Base-by-base conservation (phyloP, 2,797 vertebrate species). In the Aselliscus stoliczkanus region DNA sequence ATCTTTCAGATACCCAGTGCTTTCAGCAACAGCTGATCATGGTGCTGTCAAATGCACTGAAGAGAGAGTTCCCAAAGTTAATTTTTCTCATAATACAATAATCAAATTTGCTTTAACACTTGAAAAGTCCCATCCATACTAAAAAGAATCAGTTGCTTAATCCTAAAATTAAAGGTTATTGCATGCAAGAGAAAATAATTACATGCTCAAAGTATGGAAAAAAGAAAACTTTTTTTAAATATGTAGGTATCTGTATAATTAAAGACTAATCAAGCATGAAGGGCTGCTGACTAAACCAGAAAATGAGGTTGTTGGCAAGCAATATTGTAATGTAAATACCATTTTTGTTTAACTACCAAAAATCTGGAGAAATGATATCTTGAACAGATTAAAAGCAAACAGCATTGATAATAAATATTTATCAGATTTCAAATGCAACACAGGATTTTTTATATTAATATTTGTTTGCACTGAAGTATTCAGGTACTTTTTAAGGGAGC, bases 211-310 rank as follows among this genome's bases (percentile, higher is more conserved):
- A 98, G 97, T 98, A 98, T 98, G 98, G 98, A 98, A 98, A 98
- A 98, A 98, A 98, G 96, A 97, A 98, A 99, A 98, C 98, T 98
- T 98, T 98, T 97, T 98, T 98, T 97, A 98, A 62, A 99, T 98
- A 98, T 98, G 98, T 98, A 98, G 98, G 98, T 98, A 98, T 98
- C 99, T 98, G 98, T 99, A 97, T 98, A 99, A 99, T 99, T 99
- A 99, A 99, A 98, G 98, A 98, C 98, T 98, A 99, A 99, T 99
- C 99, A 99, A 99, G 99, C 99, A 98, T 99, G 99, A 99, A 99
- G 99, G 94, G 99, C 99, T 99, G 99, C 99, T 99, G 99, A 99
- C 99, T 99, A 99, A 99, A 99, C 99, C 99, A 99, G 99, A 99
- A 99, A 99, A 99, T 99, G 99, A 99, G 99, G 99, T 99, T 99